Evolutionary conservation across 2,888 invertebrate genomes (phyloP), one percentile per base, ranked within the genome.

Genomic region (Pardosa pseudoannulata): DNA sequence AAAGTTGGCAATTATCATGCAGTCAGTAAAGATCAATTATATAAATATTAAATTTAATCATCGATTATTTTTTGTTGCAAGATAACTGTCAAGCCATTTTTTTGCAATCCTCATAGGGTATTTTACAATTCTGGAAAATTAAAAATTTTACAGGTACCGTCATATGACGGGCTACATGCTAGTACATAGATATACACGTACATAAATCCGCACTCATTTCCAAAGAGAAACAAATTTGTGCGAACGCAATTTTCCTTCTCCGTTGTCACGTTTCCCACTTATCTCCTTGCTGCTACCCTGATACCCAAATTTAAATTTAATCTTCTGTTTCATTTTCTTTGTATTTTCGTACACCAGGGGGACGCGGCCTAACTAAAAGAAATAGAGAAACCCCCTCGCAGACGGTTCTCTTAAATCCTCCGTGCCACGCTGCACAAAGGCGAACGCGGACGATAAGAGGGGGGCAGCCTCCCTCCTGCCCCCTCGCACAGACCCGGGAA

Each of bases 401-500:
- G 67, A 81, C 73, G 56, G 36, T 62, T 56, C 64, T 68, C 79
- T 50, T 11, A 65, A 23, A 16, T 68, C 39, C 56, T 74, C 23
- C 28, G 28, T 56, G 28, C 80, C 13, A 28, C 65, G 29, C n/a
- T n/a, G n/a, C 67, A 73, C 78, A 83, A 83, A 83, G 29, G 41
- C 71, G 67, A 62, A 64, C 65, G 76, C 39, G 31, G 11, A 39
- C 78, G 83, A 83, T 83, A 83, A 83, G 83, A 82, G 70, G 39
- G 32, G 31, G 50, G n/a, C n/a, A n/a, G n/a, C n/a, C n/a, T n/a
- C 67, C 36, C 68, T 31, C 28, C 74, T 29, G n/a, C 39, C 46
- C 41, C 62, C 65, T 50, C 56, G 28, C 16, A 64, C 50, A 56
- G 39, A 50, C 67, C 64, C 31, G 16, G n/a, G 16, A 56, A 71